Percentiles rank a stretch among this genome's conserved stretches.
Evolutionary conservation across 2,888 invertebrate species (phyloP).

Genomic region (Eristalinus sepulchralis): DNA sequence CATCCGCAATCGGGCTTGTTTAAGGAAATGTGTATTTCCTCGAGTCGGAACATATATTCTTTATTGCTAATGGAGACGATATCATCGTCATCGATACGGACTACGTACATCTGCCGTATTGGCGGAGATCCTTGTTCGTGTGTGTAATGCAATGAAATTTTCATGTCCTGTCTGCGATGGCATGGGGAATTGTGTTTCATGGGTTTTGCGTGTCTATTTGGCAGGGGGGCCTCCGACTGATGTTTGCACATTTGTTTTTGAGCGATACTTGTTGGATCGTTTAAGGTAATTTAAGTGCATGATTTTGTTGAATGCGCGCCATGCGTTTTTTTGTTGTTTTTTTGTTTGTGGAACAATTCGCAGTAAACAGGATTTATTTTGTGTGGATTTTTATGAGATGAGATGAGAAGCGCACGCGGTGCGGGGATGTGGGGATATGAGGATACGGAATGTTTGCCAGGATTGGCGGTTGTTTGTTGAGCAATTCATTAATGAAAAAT

Average conservation of each 20-base stretch:
- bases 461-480: no score
- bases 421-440: no score
- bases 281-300: neutral
- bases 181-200: neutral
- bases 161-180: neutral
- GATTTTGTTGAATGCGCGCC: neutral
- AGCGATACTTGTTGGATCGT: neutral
- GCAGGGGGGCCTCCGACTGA: neutral
- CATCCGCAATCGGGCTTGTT: conserved; percentile 31
- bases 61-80: conserved; percentile 44
- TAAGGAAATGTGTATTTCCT: conserved; percentile 32
- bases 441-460: no score
- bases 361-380: neutral
- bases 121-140: neutral
- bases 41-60: conserved; percentile 23
- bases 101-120: neutral
- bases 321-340: neutral
- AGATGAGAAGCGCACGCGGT: no score
- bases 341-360: neutral
- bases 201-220: neutral
- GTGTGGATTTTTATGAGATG: no score
- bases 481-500: no score
- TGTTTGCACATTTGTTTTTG: neutral
- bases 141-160: conserved; percentile 13
- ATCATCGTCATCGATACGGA: conserved; percentile 8